Evolutionary conservation across 64 coral and sea anemone genomes (phyloP), one percentile per base, ranked within the genome.

Genomic region (Stichodactyla helianthus): DNA sequence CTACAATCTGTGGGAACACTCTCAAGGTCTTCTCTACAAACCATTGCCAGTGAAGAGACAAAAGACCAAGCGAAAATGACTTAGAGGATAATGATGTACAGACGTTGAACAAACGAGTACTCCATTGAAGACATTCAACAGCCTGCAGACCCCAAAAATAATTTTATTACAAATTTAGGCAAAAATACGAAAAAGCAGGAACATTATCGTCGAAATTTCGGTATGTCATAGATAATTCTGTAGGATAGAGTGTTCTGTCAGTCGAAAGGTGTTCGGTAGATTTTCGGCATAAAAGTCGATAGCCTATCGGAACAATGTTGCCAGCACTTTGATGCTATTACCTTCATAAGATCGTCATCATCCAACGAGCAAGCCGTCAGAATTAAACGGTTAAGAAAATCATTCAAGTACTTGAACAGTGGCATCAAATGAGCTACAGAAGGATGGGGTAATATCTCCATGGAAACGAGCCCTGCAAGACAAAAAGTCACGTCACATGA

Each of bases 31-130:
- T 51, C 53, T 92, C 77, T 16, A 87, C 59, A 65, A 92, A 60
- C 90, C 90, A 92, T 14, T 53, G 15, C 90, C 90, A 92, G 78
- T 92, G 90, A 53, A 92, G 85, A 57, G 90, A 92, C 5, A 92
- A 59, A n/a, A 63, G 19, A 18, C 77, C 55, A 10, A 92, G 22
- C 9, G 90, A 87, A 57, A 92, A 87, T 25, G 31, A 53, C 14
- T 82, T 54, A 0, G 17, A 12, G 5, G 71, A 44, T 52, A 54
- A 82, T 19, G 79, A 56, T 13, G 85, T 63, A 83, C 90, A 87
- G 20, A 81, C 83, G 7, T 15, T 74, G 26, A 59, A 83, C 6
- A 92, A 55, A 35, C 85, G 78, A 51, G 55, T 59, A 54, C 50
- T 87, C 90, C 90, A 92, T 20, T 81, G 50, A 9, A 81, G 51